A percentile compares a stretch with the other conserved stretches of the same genome.
These are phyloP conservation scores for Falco berigora DNA, from an alignment of 2,797 vertebrate species.

Conservation along the genomic window DNA sequence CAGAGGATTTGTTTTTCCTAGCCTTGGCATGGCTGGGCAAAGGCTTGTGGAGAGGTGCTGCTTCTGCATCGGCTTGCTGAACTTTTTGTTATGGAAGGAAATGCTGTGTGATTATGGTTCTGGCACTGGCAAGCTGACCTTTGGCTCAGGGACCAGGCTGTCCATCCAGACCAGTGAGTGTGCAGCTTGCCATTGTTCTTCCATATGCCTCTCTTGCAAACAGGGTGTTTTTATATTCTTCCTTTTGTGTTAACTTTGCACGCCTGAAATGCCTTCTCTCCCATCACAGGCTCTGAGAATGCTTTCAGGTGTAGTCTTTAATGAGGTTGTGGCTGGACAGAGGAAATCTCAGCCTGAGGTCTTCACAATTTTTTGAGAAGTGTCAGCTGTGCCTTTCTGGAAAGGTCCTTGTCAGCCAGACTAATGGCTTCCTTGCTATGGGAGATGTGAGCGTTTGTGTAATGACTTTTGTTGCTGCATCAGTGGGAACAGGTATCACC, in stretches of 20 bases:
- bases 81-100: background rate
- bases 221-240: background rate
- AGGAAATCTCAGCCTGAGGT: background rate
- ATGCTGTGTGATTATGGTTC: background rate
- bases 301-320: too few relatives aligned
- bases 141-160: background rate
- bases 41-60: background rate
- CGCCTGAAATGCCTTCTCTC: background rate
- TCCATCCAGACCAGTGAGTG: background rate
- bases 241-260: background rate
- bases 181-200: background rate
- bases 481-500: background rate
- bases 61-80: background rate
- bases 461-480: background rate
- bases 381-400: background rate
- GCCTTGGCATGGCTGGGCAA: background rate
- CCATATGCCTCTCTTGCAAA: too few relatives aligned
- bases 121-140: rapidly evolving
- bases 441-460: background rate
- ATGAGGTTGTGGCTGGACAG: background rate
- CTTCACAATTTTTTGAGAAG: background rate
- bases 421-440: background rate
- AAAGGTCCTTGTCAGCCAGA: background rate
- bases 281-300: background rate
- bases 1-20: background rate